phyloP scores from a whole-genome alignment of 1,140 invertebrate genomes.

The Gonatopus flavifemur region DNA sequence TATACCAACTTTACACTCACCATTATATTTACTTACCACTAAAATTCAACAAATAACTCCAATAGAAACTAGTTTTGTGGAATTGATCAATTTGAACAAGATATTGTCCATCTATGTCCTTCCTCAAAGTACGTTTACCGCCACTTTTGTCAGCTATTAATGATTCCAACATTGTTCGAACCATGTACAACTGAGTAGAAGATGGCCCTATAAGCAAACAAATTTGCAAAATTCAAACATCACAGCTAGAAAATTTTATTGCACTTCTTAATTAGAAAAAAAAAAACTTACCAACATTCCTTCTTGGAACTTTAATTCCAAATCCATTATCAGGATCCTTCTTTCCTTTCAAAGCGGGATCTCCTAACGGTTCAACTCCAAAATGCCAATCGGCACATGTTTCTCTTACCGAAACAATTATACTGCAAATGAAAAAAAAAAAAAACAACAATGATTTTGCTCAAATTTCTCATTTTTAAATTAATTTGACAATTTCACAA shows the following conservation, averaged over 20 bases:
- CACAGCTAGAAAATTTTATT: no score
- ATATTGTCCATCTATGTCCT: constrained; percentile 94
- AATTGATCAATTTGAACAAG: constrained; percentile 92
- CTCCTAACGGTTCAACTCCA: constrained; percentile 87
- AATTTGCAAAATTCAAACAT: no score
- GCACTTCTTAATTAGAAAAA: no score
- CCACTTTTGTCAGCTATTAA: constrained; percentile 96
- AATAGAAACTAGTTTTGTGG: constrained; percentile 95
- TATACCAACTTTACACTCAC: no score
- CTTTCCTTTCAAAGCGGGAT: constrained; percentile 93
- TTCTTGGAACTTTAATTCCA: constrained; percentile 87
- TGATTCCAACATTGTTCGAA: constrained; percentile 97
- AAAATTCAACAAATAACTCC: constrained; percentile 93
- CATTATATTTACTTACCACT: constrained; percentile 69
- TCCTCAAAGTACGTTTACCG: constrained; percentile 89
- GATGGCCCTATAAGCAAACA: constrained; percentile 68
- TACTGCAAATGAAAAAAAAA: constrained; percentile 66
- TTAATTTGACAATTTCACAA: constrained; percentile 14
- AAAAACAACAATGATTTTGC: not conserved
- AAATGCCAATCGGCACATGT: constrained; percentile 96
- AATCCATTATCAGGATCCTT: constrained; percentile 92
- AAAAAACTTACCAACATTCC: constrained; percentile 83
- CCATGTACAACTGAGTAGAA: constrained; percentile 97
- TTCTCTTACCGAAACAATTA: constrained; percentile 92
- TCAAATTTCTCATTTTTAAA: not conserved